phyloP scores from a whole-genome alignment of 2,113 vertebrate genomes.

The Emydura subglobosa region DNA sequence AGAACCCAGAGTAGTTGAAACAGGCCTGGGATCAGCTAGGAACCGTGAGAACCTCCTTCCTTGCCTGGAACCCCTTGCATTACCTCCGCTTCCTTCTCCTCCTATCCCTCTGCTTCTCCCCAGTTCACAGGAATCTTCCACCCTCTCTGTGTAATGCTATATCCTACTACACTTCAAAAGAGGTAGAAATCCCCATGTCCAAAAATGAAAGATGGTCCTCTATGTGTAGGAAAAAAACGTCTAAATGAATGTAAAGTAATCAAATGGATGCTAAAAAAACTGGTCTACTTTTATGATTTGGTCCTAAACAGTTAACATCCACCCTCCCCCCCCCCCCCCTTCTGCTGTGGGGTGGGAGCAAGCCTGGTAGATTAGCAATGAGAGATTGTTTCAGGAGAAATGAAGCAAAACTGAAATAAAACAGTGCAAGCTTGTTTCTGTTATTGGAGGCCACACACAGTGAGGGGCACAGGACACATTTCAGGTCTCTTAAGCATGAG shows the following conservation, averaged over 20 bases:
- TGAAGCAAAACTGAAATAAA: constrained; percentile 83
- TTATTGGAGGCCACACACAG: constrained; percentile 78
- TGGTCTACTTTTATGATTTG: constrained; percentile 39
- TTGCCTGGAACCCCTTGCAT: background rate
- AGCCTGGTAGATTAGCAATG: constrained; percentile 65
- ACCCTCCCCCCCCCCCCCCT: background rate
- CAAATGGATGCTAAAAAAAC: background rate
- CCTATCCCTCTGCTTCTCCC: background rate
- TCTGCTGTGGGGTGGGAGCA: constrained; percentile 8
- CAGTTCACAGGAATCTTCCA: background rate
- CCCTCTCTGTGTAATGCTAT: background rate
- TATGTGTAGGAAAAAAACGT: background rate
- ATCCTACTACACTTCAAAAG: constrained; percentile 9
- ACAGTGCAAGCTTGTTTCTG: constrained; percentile 77
- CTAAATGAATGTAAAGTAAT: background rate
- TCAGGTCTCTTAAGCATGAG: constrained; percentile 64
- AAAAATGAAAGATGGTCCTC: background rate
- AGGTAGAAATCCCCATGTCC: background rate
- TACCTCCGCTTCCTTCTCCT: background rate
- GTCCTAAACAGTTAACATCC: constrained; percentile 72
- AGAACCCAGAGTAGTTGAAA: background rate
- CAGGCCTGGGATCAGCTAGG: background rate
- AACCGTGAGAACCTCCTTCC: background rate
- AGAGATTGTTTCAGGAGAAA: constrained; percentile 80
- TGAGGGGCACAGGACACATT: constrained; percentile 43